Conservation (phyloP, 92 coral and sea anemone genomes). For the Epizoanthus scotinus region DNA sequence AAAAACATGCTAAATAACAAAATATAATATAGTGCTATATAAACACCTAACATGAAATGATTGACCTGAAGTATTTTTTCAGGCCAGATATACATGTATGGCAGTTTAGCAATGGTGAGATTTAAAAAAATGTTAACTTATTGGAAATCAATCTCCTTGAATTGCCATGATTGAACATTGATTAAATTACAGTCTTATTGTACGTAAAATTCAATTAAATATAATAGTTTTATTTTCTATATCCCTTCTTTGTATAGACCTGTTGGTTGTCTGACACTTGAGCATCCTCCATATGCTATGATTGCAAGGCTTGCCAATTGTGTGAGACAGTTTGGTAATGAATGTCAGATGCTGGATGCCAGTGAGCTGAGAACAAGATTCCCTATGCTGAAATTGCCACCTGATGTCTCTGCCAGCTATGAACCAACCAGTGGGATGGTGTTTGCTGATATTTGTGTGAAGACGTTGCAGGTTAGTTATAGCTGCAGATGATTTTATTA, state of each 20-base stretch:
- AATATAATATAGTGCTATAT: too few relatives aligned
- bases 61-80: too few relatives aligned
- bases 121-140: too few relatives aligned
- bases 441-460: slow-evolving; percentile 64
- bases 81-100: too few relatives aligned
- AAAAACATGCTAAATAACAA: too few relatives aligned
- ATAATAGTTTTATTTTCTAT: not conserved
- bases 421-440: slow-evolving; percentile 76
- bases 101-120: too few relatives aligned
- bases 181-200: not conserved
- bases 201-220: not conserved
- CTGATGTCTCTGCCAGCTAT: slow-evolving; percentile 53
- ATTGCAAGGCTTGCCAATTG: slow-evolving; percentile 46
- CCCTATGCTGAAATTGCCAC: slow-evolving; percentile 55
- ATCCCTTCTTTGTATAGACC: slow-evolving; percentile 43
- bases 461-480: slow-evolving; percentile 60
- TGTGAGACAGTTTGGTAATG: slow-evolving; percentile 65
- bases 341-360: slow-evolving; percentile 59
- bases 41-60: too few relatives aligned
- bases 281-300: slow-evolving; percentile 59
- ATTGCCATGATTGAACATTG: too few relatives aligned
- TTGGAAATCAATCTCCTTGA: too few relatives aligned
- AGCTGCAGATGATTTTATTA: not conserved
- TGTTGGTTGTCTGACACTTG: slow-evolving; percentile 67
- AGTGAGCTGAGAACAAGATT: slow-evolving; percentile 60